phyloP scores from a whole-genome alignment of 2,888 invertebrate genomes.

The Agonopterix subpropinquella region DNA sequence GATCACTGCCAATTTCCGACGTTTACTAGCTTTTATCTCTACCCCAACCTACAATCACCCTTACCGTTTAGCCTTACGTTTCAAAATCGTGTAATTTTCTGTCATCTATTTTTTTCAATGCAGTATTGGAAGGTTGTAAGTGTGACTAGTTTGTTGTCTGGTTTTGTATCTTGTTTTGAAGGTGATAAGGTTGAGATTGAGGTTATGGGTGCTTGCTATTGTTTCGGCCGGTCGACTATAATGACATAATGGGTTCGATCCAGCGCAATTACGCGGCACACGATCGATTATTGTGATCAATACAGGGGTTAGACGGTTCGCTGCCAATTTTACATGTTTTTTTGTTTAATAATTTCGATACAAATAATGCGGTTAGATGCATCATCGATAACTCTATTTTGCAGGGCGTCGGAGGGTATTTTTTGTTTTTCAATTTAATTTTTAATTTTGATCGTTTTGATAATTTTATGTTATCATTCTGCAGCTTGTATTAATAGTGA shows the following conservation, averaged over 20 bases:
- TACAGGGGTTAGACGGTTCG: slow-evolving; percentile 71
- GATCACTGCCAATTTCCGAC: slow-evolving; percentile 47
- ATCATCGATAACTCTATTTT: slow-evolving; percentile 44
- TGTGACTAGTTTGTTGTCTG: slow-evolving; percentile 1
- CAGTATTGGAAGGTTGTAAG: slow-evolving; percentile 21
- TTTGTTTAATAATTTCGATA: slow-evolving; percentile 50
- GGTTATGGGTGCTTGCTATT: slow-evolving; percentile 18
- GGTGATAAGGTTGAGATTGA: slow-evolving; percentile 6
- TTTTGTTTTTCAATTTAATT: neutral
- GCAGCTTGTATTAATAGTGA: too few relatives aligned
- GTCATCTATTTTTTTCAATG: slow-evolving; percentile 16
- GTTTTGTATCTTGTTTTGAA: neutral
- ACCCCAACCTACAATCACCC: slow-evolving; percentile 9
- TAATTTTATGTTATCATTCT: too few relatives aligned
- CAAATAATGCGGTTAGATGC: slow-evolving; percentile 49
- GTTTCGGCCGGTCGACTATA: slow-evolving; percentile 69
- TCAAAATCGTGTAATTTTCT: slow-evolving; percentile 14
- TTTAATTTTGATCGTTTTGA: neutral
- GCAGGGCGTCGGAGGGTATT: slow-evolving; percentile 3
- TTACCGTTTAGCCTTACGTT: slow-evolving; percentile 12
- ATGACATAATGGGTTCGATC: slow-evolving; percentile 73
- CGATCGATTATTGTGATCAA: slow-evolving; percentile 76
- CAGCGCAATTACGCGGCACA: slow-evolving; percentile 73
- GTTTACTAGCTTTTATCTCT: slow-evolving; percentile 37
- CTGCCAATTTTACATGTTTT: slow-evolving; percentile 70